Evolutionary conservation across 2,888 invertebrate species (phyloP).

Genomic region (Tupiocoris notatus): DNA sequence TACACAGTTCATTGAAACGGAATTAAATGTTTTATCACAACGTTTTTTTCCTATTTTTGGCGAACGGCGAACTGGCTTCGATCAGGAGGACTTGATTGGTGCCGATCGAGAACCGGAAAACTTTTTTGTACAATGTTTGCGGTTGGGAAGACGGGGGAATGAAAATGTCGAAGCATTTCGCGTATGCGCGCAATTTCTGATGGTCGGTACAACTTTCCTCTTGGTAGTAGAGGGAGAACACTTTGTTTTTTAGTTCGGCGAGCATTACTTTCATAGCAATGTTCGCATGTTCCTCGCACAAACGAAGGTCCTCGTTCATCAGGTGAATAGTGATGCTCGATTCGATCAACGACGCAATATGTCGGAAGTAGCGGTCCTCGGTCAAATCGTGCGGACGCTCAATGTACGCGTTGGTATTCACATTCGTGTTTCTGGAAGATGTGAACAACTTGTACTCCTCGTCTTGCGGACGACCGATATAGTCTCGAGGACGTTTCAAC

Average conservation of each 20-base stretch:
- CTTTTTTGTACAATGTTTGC: constrained; percentile 47
- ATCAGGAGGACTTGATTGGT: constrained; percentile 47
- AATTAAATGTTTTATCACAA: not conserved
- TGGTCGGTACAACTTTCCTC: constrained; percentile 43
- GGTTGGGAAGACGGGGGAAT: constrained; percentile 42
- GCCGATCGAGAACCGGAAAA: constrained; percentile 47
- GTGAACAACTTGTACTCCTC: constrained; percentile 45
- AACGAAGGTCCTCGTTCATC: constrained; percentile 46
- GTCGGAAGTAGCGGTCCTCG: constrained; percentile 48
- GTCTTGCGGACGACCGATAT: constrained; percentile 34
- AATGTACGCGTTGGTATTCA: constrained; percentile 47
- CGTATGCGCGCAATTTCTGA: constrained; percentile 44
- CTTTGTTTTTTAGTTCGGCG: constrained; percentile 45
- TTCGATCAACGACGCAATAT: constrained; percentile 47
- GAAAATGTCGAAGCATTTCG: constrained; percentile 48
- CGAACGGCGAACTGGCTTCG: constrained; percentile 50
- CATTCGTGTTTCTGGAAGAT: constrained; percentile 46
- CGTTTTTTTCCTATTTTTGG: constrained; percentile 41
- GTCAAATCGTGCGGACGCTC: constrained; percentile 49
- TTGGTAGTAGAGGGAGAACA: constrained; percentile 46
- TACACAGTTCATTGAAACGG: too few species aligned
- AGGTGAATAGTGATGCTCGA: constrained; percentile 49
- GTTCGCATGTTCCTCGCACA: constrained; percentile 46
- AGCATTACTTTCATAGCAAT: constrained; percentile 48
- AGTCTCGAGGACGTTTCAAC: constrained; percentile 46